These are phyloP conservation scores for Taeniopygia guttata DNA, from an alignment of 2,797 vertebrate species.

Conservation along the genomic window DNA sequence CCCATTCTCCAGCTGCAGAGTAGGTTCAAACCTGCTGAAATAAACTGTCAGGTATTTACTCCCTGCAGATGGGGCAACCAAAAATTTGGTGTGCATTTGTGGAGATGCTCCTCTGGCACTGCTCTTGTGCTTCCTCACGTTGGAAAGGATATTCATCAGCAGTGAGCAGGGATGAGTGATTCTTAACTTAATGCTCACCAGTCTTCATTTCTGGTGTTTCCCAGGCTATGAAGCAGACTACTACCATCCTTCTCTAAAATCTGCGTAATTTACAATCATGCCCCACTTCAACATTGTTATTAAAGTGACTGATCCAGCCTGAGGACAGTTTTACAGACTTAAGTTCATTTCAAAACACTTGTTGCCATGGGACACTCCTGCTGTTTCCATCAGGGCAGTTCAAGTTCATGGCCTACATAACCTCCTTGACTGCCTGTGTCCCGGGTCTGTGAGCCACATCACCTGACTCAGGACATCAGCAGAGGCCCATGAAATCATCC, in stretches of 20 bases:
- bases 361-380: accelerated
- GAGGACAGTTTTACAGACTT: neutral
- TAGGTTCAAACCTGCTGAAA: neutral
- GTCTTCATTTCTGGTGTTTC: neutral
- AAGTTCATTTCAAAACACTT: neutral
- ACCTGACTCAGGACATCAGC: neutral
- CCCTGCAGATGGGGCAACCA: neutral
- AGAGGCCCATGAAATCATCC: neutral
- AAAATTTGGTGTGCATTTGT: neutral
- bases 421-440: neutral
- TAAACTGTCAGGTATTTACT: neutral
- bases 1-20: neutral
- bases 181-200: neutral
- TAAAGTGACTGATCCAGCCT: neutral
- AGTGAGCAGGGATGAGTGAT: neutral
- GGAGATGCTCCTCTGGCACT: neutral
- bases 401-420: neutral
- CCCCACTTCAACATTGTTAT: neutral
- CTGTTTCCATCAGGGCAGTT: neutral
- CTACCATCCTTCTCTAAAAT: neutral
- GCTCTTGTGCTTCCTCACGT: neutral
- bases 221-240: neutral
- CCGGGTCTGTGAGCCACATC: neutral
- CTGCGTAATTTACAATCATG: neutral
- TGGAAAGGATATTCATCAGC: neutral